Base-by-base conservation (phyloP, 2,888 invertebrate species). In the Vesta saturnalis region DNA sequence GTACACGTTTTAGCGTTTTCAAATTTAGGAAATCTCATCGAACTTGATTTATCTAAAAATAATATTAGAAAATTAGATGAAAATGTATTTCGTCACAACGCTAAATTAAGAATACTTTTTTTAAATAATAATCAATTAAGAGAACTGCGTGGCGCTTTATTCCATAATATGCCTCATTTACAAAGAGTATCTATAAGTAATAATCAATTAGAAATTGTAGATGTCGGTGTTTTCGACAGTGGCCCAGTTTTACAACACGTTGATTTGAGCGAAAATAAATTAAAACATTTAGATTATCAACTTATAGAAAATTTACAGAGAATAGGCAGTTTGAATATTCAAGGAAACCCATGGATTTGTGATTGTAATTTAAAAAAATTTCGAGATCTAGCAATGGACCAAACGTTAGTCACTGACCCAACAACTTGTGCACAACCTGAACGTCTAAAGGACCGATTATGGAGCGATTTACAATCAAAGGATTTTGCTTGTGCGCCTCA, bases 301-400 rank as follows among this genome's bases (percentile, higher is more conserved):
- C 89, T 91, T 4, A 88, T 94, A 66, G 86, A 87, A 64, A 86
- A 88, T 30, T 83, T 95, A 60, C 86, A 87, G 1, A 90, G 89
- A 71, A 83, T 96, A 60, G 89, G 89, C 21, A 92, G 92, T 77
- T 85, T 96, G 49, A 91, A 91, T 62, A 86, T 96, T 0, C 89
- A 90, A 72, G 90, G 91, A 70, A 96, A 96, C 81, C 93, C 92
- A 0, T 96, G 96, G 96, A 88, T 91, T 69, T 96, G 96, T 80
- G 94, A 96, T 79, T 96, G 96, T 78, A 89, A 91, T 71, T 85
- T 96, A 61, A 90, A 93, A 78, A 88, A 89, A 15, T 93, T 96
- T 73, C 89, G 94, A 54, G 91, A 93, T 78, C 94, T 92, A 89
- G 89, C 90, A 12, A 88, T 92, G 8, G 87, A 89, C 67, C 88